Evolutionary conservation across 2,797 vertebrate genomes (phyloP).

Genomic region (Melanotaenia pygmaea): DNA sequence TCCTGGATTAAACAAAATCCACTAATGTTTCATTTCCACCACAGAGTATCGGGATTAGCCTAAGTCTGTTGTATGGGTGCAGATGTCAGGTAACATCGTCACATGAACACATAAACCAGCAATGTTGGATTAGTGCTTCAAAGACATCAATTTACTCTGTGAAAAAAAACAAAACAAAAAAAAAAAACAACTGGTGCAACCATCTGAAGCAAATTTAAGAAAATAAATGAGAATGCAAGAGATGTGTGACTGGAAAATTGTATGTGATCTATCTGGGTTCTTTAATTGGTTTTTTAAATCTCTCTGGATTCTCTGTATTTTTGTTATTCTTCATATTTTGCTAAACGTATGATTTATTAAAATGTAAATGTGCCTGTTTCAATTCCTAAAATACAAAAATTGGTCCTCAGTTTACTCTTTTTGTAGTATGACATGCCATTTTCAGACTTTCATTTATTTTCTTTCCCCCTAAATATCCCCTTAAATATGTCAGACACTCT

Average conservation of each 20-base stretch:
- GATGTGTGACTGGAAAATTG: background rate
- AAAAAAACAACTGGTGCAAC: background rate
- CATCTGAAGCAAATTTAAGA: background rate
- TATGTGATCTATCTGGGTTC: background rate
- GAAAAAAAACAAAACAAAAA: background rate
- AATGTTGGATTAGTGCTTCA: background rate
- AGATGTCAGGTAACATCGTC: background rate
- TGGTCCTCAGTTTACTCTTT: background rate
- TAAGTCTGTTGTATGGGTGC: background rate
- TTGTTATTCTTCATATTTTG: background rate
- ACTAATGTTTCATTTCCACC: background rate
- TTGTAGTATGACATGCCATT: background rate
- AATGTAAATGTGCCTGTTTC: too few species aligned
- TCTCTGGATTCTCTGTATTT: background rate
- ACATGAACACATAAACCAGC: slow-evolving; percentile 1
- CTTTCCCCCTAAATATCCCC: background rate
- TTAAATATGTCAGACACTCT: background rate
- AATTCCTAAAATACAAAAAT: too few species aligned
- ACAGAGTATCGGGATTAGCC: background rate
- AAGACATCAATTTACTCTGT: slow-evolving; percentile 1
- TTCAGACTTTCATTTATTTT: background rate
- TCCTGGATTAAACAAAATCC: background rate
- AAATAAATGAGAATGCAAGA: background rate
- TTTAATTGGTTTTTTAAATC: background rate
- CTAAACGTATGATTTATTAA: too few species aligned